Evolutionary conservation across 2,888 invertebrate species (phyloP).

Genomic region (Cantharis flavilabris): DNA sequence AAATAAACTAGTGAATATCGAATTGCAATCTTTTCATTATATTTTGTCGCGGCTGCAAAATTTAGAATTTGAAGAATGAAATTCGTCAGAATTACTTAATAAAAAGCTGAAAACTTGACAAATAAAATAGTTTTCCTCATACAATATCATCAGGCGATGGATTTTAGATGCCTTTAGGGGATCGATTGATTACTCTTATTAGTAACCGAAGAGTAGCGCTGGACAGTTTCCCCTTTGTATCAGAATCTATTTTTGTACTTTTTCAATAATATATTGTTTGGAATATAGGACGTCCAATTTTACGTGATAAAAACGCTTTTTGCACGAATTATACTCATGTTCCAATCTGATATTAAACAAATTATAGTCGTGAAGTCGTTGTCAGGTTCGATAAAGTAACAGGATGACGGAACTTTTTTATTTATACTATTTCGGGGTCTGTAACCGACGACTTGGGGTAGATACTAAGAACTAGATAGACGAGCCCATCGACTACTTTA

Average conservation of each 20-base stretch:
- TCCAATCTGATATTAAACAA: not conserved
- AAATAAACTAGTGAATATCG: too few relatives aligned
- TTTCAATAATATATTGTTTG: not conserved
- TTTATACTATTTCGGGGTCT: not conserved
- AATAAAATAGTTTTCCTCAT: too few relatives aligned
- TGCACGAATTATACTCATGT: not conserved
- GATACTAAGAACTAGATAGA: not conserved
- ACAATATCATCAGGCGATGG: too few relatives aligned
- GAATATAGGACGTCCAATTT: not conserved
- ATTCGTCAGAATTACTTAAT: too few relatives aligned
- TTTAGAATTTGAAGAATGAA: too few relatives aligned
- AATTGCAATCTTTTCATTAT: too few relatives aligned
- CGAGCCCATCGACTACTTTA: not conserved
- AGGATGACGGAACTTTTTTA: not conserved
- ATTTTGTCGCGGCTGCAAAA: too few relatives aligned
- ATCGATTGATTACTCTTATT: not conserved
- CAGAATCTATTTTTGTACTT: not conserved
- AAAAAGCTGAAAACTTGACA: too few relatives aligned
- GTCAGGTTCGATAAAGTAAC: not conserved
- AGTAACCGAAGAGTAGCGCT: not conserved
- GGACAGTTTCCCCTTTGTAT: not conserved
- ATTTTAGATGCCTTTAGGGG: not conserved
- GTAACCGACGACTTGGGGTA: not conserved
- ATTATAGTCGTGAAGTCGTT: not conserved
- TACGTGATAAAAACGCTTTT: not conserved